Evolutionary conservation across 2,888 invertebrate species (phyloP), one percentile per base, ranked within the genome.

Genomic region (Rhaphigaster nebulosa): DNA sequence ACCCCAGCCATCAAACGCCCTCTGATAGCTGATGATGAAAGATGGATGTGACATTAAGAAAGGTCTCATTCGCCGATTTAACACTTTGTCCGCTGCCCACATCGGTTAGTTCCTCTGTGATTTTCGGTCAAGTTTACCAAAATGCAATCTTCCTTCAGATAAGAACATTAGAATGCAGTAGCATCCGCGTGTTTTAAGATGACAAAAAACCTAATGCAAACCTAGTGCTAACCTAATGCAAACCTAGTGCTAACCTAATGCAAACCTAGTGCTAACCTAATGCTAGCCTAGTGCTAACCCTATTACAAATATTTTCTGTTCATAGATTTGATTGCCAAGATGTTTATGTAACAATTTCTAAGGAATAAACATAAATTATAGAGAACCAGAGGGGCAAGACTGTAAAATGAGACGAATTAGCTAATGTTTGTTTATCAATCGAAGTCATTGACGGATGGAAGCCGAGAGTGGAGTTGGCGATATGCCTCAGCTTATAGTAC

Each of bases 11-110:
- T 70, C 70, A 70, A 34, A 20, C 70, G 18, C 34, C 34, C 70
- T 70, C 70, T 70, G 70, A 70, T 70, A 70, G 70, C 70, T 70
- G 70, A 70, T 70, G 70, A 70, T 70, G 70, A 70, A 70, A 70
- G 70, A 70, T 70, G 70, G 34, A 70, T 70, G 70, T 34, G 70
- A 70, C 34, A 70, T 70, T 70, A 70, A 70, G 70, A 70, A 70
- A 70, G 34, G 34, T 38, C 70, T 70, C 70, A 20, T 34, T 70
- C 70, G 18, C 65, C 13, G 29, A 65, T 70, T 70, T 70, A 5
- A 70, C 70, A 20, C 70, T 70, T 34, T 70, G 70, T 34, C 34
- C 70, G 3, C 34, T 70, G 34, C 34, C 70, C 70, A 8, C 70
- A 70, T 70, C 70, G 6, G 34, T 70, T 34, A 6, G 70, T 70